These are phyloP conservation scores for Pterostichus niger DNA, from an alignment of 2,888 invertebrate genomes.

Conservation along the genomic window DNA sequence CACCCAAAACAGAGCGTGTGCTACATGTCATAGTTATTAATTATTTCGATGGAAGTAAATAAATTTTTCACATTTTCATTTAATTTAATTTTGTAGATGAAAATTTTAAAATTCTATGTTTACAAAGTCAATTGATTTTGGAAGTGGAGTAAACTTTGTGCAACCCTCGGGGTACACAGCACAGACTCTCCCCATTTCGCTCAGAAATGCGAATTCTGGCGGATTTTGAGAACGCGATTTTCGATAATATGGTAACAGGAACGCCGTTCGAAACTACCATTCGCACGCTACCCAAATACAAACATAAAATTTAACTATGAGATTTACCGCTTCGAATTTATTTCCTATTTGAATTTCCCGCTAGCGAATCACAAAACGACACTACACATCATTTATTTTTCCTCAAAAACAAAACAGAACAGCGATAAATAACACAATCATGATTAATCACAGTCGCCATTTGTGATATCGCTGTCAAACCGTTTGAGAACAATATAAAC, in stretches of 20 bases:
- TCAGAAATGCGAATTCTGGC: slow-evolving; percentile 31
- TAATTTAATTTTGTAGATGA: no score
- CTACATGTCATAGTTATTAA: no score
- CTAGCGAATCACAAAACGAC: slow-evolving; percentile 27
- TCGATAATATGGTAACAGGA: slow-evolving; percentile 44
- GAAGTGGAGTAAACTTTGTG: no score
- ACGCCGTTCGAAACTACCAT: slow-evolving; percentile 6
- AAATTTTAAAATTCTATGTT: no score
- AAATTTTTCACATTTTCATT: no score
- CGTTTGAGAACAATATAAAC: not conserved
- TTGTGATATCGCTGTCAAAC: not conserved
- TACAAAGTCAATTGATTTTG: no score
- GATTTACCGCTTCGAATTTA: slow-evolving; percentile 37
- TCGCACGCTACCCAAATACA: slow-evolving; percentile 41
- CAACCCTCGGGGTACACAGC: no score
- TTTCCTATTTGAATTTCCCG: slow-evolving; percentile 14
- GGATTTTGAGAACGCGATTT: slow-evolving; percentile 26
- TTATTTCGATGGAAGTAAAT: no score
- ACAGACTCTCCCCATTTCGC: not conserved
- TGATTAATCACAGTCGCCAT: slow-evolving; percentile 2
- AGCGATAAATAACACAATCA: slow-evolving; percentile 1
- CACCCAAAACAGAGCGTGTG: no score
- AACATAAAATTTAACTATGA: slow-evolving; percentile 51
- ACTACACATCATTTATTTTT: slow-evolving; percentile 19
- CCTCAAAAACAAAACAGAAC: not conserved